Percentiles rank a stretch among this genome's conserved stretches.
phyloP scores from a whole-genome alignment of 2,888 invertebrate species.

The Trileptium ribeirensis region DNA sequence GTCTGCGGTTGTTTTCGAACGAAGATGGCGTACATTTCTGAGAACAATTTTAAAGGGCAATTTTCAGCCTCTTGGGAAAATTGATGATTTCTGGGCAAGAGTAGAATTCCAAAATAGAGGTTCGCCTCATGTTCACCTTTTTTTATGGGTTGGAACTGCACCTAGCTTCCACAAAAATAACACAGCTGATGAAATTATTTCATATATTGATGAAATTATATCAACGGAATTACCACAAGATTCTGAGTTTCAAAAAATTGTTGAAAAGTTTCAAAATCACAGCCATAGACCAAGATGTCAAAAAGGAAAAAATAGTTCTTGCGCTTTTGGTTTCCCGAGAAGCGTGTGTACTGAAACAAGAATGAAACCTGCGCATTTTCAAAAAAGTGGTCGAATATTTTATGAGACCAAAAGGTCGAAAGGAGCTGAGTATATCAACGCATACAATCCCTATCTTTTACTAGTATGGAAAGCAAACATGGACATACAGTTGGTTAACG shows the following conservation, averaged over 20 bases:
- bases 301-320: too few species aligned
- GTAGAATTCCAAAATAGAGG: slow-evolving; percentile 1
- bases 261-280: neutral
- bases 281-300: neutral
- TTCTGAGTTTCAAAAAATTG: neutral
- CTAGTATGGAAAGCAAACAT: neutral
- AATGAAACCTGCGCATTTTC: neutral
- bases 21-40: neutral
- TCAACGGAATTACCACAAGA: neutral
- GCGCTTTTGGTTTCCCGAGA: neutral
- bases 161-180: neutral
- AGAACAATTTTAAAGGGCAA: neutral
- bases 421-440: neutral
- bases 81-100: neutral
- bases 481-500: slow-evolving; percentile 6
- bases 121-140: neutral
- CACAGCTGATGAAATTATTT: neutral
- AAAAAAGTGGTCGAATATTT: neutral
- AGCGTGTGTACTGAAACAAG: neutral
- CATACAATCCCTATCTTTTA: neutral
- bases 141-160: neutral
- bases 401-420: neutral
- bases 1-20: neutral
- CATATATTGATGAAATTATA: neutral
- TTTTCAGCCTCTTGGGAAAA: neutral